Evolutionary conservation across 2,888 invertebrate species (phyloP).

Genomic region (Drosophila atroscutellata): DNA sequence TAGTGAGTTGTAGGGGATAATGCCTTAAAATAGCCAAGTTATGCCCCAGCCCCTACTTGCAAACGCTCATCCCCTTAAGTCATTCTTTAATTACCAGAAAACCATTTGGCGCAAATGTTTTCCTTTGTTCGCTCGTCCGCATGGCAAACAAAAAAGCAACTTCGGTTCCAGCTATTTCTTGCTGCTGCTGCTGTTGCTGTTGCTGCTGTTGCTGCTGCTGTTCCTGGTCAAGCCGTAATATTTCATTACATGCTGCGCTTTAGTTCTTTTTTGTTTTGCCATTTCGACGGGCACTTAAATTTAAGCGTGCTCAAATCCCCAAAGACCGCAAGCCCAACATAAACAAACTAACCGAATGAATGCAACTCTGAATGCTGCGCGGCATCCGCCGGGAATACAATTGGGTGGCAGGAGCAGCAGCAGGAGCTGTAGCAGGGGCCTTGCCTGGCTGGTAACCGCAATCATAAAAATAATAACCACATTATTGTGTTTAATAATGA

Average conservation of each 20-base stretch:
- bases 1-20: conserved; percentile 19
- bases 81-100: conserved; percentile 73
- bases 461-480: conserved; percentile 82
- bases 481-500: conserved; percentile 82
- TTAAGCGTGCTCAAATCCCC: conserved; percentile 83
- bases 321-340: conserved; percentile 78
- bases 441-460: conserved; percentile 61
- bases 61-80: conserved; percentile 9
- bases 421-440: conserved; percentile 18
- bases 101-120: conserved; percentile 72
- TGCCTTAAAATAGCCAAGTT: conserved; percentile 52
- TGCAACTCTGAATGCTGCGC: conserved; percentile 60
- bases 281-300: conserved; percentile 83
- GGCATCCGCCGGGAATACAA: conserved; percentile 61
- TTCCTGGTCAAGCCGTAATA: conserved; percentile 67
- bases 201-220: conserved; percentile 8
- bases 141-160: conserved; percentile 48
- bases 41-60: not conserved
- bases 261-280: conserved; percentile 50
- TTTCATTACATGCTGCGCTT: conserved; percentile 69
- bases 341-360: conserved; percentile 81
- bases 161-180: conserved; percentile 16
- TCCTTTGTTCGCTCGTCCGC: conserved; percentile 58
- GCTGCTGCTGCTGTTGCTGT: conserved; percentile 6
- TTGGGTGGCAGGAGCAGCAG: conserved; percentile 19